phyloP scores from a whole-genome alignment of 2,113 vertebrate species.

The Brienomyrus longianalis region DNA sequence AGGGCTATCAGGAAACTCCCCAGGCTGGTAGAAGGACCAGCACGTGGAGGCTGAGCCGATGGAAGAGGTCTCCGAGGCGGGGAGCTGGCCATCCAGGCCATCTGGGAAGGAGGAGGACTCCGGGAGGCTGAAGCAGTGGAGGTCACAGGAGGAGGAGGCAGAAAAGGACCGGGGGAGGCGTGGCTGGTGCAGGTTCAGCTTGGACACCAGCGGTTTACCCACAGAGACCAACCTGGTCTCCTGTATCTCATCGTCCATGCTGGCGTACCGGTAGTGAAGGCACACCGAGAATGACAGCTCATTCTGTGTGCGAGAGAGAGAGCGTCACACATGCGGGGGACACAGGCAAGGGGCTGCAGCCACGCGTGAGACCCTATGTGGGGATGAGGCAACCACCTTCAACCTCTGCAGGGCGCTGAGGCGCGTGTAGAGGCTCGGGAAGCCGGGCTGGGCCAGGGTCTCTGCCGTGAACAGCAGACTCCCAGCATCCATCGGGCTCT shows the following conservation, averaged over 20 bases:
- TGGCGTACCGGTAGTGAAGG: constrained; percentile 66
- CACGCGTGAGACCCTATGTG: not conserved
- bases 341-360: not conserved
- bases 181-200: constrained; percentile 66
- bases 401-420: constrained; percentile 71
- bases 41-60: constrained; percentile 28
- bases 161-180: constrained; percentile 3
- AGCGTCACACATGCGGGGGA: not conserved
- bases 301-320: constrained; percentile 44
- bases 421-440: constrained; percentile 65
- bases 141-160: constrained; percentile 29
- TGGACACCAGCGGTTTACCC: constrained; percentile 76
- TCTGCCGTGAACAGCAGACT: constrained; percentile 54
- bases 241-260: constrained; percentile 68
- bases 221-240: constrained; percentile 58
- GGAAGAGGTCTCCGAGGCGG: not conserved
- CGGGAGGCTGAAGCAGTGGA: constrained; percentile 32
- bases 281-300: constrained; percentile 69
- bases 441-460: constrained; percentile 45
- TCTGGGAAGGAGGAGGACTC: constrained; percentile 43
- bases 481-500: constrained; percentile 64
- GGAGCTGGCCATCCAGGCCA: constrained; percentile 11
- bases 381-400: constrained; percentile 47
- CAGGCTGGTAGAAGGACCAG: constrained; percentile 19
- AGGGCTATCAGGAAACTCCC: not conserved